These are phyloP conservation scores for Macquaria ambigua DNA, from an alignment of 2,113 vertebrate species.

Conservation along the genomic window DNA sequence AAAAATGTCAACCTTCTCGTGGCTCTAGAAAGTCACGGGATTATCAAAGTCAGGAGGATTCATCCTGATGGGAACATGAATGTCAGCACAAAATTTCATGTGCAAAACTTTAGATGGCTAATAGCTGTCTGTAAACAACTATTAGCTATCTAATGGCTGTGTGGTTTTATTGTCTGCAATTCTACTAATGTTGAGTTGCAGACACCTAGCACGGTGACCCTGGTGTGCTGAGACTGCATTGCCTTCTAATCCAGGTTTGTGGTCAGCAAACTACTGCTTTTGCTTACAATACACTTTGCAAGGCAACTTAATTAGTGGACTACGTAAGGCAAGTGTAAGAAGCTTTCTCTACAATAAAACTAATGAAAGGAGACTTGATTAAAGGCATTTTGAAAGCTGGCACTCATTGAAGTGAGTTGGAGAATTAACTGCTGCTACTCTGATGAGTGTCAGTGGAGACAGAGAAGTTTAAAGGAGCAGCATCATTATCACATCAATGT, in stretches of 20 bases:
- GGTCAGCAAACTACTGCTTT: conserved; percentile 13
- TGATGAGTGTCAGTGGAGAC: not conserved
- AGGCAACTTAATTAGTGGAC: not conserved
- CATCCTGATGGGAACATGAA: too few relatives aligned
- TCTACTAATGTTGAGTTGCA: not conserved
- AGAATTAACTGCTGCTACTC: conserved; percentile 7
- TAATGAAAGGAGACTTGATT: conserved; percentile 41
- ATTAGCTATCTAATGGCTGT: too few relatives aligned
- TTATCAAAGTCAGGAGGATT: too few relatives aligned
- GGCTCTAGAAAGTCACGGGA: too few relatives aligned
- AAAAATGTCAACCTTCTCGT: too few relatives aligned
- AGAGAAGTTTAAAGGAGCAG: not conserved
- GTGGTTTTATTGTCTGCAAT: not conserved
- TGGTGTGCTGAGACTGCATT: conserved; percentile 23
- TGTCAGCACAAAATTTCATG: too few relatives aligned
- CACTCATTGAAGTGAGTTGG: not conserved
- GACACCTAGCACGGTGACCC: not conserved
- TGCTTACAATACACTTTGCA: conserved; percentile 24
- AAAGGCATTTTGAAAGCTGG: conserved; percentile 7
- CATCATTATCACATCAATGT: not conserved
- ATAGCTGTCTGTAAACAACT: too few relatives aligned
- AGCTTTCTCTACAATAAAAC: conserved; percentile 45
- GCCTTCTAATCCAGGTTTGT: conserved; percentile 31
- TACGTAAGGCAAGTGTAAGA: not conserved
- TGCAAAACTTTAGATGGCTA: too few relatives aligned